Conservation (phyloP, 2,888 invertebrate genomes). For the Drosophila phalerata region DNA sequence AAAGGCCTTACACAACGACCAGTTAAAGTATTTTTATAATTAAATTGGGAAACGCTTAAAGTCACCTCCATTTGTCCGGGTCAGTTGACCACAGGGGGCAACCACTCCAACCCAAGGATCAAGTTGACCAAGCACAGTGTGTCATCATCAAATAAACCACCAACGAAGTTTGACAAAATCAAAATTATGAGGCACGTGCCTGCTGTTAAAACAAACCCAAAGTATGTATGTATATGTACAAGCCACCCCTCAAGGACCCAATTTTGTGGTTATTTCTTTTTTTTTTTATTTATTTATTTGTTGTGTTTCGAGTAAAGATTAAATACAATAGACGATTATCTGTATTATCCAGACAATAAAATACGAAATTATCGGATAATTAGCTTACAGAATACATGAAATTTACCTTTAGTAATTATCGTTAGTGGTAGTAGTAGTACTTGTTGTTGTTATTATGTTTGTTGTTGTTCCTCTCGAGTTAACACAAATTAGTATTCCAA, state of each 20-base stretch:
- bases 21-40: conserved; percentile 35
- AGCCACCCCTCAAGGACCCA: conserved; percentile 20
- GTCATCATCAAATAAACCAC: conserved; percentile 52
- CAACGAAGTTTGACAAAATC: conserved; percentile 48
- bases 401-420: conserved; percentile 55
- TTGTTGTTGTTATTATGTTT: conserved; percentile 10
- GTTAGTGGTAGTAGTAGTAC: neutral
- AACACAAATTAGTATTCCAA: conserved; percentile 30
- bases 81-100: conserved; percentile 6
- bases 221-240: neutral
- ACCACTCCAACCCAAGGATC: neutral
- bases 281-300: neutral
- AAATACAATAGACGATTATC: conserved; percentile 50
- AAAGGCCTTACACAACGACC: neutral
- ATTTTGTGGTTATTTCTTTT: conserved; percentile 36
- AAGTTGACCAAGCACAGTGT: conserved; percentile 37
- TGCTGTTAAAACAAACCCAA: conserved; percentile 13
- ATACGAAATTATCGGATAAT: conserved; percentile 58
- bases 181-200: conserved; percentile 43
- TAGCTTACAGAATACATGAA: conserved; percentile 44
- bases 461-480: conserved; percentile 17
- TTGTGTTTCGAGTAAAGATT: conserved; percentile 3
- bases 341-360: conserved; percentile 59
- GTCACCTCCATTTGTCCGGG: conserved; percentile 9
- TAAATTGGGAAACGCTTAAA: conserved; percentile 33